Percentiles rank a stretch among this genome's conserved stretches.
phyloP scores from a whole-genome alignment of 2,113 vertebrate genomes.

The Cololabis saira region DNA sequence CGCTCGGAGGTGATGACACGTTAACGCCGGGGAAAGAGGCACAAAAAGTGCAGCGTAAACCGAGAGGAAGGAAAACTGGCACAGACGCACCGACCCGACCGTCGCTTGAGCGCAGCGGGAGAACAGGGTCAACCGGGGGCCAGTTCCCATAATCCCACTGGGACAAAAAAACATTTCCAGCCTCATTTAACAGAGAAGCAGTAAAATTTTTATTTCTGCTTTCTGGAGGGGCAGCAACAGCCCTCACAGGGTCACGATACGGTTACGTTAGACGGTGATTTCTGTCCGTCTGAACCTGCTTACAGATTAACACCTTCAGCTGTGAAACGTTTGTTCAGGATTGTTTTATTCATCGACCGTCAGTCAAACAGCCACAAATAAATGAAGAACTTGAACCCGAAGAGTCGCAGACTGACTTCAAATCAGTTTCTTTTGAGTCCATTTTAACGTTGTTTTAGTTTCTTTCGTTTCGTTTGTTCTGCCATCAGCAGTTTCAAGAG shows the following conservation, averaged over 20 bases:
- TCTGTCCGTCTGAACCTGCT: no score
- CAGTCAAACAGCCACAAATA: no score
- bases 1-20: conserved; percentile 16
- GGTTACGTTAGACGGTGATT: no score
- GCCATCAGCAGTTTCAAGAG: no score
- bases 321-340: background rate
- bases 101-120: background rate
- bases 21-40: conserved; percentile 26
- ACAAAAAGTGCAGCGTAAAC: background rate
- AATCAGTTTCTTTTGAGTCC: no score
- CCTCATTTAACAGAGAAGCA: background rate
- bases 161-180: background rate
- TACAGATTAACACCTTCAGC: background rate
- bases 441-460: no score
- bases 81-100: conserved; percentile 6
- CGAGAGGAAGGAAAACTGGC: conserved; percentile 17
- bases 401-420: no score
- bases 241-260: background rate
- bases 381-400: no score
- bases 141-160: conserved; percentile 54
- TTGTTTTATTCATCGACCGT: background rate
- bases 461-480: no score
- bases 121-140: conserved; percentile 38
- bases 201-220: conserved; percentile 28
- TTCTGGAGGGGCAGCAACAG: conserved; percentile 17